Percentiles rank a stretch among this genome's conserved stretches.
Evolutionary conservation across 2,888 invertebrate genomes (phyloP).

Genomic region (Molorchus minor): DNA sequence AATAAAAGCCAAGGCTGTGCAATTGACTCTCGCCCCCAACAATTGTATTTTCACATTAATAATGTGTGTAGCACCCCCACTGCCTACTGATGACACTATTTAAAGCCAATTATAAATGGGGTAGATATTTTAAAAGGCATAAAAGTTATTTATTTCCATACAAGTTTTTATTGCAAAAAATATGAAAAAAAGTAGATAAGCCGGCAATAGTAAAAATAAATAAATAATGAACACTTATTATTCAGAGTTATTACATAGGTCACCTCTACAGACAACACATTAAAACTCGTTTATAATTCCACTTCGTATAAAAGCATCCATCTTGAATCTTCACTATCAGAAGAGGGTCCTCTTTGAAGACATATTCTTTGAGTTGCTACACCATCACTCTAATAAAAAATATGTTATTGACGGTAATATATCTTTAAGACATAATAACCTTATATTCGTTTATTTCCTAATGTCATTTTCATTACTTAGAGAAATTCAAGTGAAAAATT

Average conservation of each 20-base stretch:
- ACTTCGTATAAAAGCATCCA: slow-evolving; percentile 86
- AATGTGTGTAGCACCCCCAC: too few relatives aligned
- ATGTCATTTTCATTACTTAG: too few relatives aligned
- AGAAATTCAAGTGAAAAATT: too few relatives aligned
- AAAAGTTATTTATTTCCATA: background rate
- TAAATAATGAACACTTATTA: slow-evolving; percentile 33
- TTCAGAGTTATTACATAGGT: slow-evolving; percentile 76
- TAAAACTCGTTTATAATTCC: slow-evolving; percentile 83
- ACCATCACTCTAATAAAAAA: slow-evolving; percentile 92
- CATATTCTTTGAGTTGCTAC: slow-evolving; percentile 89
- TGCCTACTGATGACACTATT: too few relatives aligned
- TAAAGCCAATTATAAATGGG: too few relatives aligned
- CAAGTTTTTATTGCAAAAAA: background rate
- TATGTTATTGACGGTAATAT: too few relatives aligned
- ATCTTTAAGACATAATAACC: too few relatives aligned
- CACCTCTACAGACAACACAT: slow-evolving; percentile 93
- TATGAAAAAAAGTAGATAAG: slow-evolving; percentile 15
- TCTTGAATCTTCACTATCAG: slow-evolving; percentile 90
- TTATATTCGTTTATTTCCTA: too few relatives aligned
- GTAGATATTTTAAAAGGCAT: too few relatives aligned
- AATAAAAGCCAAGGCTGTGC: too few relatives aligned
- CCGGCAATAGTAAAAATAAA: slow-evolving; percentile 23
- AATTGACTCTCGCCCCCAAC: too few relatives aligned
- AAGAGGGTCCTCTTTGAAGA: slow-evolving; percentile 85
- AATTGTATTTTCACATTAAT: too few relatives aligned